A percentile compares a stretch with the other conserved stretches of the same genome.
Evolutionary conservation across 92 coral and sea anemone species (phyloP).

Genomic region (Umimayanthus kanabou): DNA sequence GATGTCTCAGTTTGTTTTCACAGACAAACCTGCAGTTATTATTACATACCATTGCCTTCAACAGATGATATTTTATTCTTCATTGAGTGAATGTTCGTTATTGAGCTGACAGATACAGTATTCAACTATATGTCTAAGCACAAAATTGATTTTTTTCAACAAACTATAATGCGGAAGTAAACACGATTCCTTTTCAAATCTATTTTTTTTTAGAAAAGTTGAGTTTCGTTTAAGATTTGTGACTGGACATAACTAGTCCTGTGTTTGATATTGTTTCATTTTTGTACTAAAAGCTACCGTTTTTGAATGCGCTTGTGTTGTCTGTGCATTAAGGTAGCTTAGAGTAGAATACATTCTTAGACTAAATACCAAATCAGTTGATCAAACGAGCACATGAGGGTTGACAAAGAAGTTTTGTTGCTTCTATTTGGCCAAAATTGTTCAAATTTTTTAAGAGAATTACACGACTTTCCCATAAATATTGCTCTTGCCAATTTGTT

Average conservation of each 20-base stretch:
- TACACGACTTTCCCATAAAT: background rate
- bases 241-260: background rate
- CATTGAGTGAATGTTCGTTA: too few species aligned
- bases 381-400: background rate
- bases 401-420: background rate
- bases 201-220: slow-evolving; percentile 11
- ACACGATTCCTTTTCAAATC: background rate
- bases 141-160: background rate
- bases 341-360: background rate
- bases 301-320: background rate
- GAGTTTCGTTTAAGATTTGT: background rate
- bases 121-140: background rate
- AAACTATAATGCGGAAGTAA: background rate
- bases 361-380: background rate
- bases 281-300: background rate
- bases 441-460: background rate
- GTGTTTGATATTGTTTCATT: slow-evolving; percentile 19
- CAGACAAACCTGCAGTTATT: background rate
- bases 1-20: too few species aligned
- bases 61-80: too few species aligned
- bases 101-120: background rate
- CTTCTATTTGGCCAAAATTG: background rate
- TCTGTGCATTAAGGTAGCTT: slow-evolving; percentile 16
- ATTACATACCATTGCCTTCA: too few species aligned
- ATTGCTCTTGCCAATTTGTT: too few species aligned